Percentiles rank a stretch among this genome's conserved stretches.
Conservation (phyloP, 2,797 vertebrate species). For the Pyrocephalus nanus region DNA sequence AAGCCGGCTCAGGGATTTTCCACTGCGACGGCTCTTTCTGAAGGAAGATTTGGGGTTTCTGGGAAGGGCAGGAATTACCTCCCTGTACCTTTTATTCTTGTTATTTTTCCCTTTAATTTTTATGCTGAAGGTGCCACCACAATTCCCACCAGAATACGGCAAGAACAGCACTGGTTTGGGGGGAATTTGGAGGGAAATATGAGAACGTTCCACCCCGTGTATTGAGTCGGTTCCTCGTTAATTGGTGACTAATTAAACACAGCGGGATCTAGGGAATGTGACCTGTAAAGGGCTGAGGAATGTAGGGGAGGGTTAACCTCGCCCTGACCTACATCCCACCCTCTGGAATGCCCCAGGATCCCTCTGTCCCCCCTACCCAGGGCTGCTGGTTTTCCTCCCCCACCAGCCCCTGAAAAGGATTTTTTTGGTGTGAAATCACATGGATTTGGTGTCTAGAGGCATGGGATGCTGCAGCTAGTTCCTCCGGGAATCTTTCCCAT, state of each 20-base stretch:
- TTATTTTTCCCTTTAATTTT: background rate
- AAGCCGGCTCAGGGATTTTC: rapidly evolving
- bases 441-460: background rate
- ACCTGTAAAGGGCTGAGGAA: background rate
- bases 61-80: rapidly evolving
- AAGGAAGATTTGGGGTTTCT: background rate
- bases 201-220: rapidly evolving
- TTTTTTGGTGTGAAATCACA: background rate
- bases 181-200: no score
- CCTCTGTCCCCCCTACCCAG: background rate
- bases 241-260: background rate
- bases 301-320: background rate
- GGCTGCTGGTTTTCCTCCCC: background rate
- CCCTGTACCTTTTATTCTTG: rapidly evolving
- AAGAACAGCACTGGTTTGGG: rapidly evolving
- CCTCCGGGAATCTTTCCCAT: rapidly evolving
- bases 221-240: background rate
- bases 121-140: background rate
- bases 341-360: background rate
- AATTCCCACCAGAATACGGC: background rate
- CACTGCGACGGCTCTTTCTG: background rate
- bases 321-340: background rate
- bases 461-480: rapidly evolving
- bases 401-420: no score
- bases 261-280: background rate